Percentiles rank a stretch among this genome's conserved stretches.
These are phyloP conservation scores for Ispidina lecontei DNA, from an alignment of 2,797 vertebrate species.

Conservation along the genomic window DNA sequence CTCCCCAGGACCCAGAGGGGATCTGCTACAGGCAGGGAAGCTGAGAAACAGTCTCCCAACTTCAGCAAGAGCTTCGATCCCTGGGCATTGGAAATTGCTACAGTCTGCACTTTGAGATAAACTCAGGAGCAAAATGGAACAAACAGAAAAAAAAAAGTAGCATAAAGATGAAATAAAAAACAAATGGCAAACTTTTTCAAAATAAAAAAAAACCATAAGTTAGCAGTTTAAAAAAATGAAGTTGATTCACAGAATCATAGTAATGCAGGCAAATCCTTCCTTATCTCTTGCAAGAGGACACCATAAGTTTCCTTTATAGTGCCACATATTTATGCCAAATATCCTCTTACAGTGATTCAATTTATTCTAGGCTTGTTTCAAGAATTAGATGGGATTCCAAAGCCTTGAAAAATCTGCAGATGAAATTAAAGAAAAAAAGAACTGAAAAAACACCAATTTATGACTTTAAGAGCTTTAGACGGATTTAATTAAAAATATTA, in stretches of 20 bases:
- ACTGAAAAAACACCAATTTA: constrained; percentile 57
- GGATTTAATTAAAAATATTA: constrained; percentile 73
- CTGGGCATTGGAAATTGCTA: accelerated
- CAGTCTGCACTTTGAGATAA: background rate
- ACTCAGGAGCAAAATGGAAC: background rate
- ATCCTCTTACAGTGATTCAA: constrained; percentile 67
- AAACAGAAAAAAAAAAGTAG: background rate
- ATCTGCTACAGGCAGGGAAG: background rate
- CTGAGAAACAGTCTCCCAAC: background rate
- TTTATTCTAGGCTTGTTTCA: constrained; percentile 71
- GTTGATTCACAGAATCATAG: background rate
- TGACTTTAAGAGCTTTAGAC: constrained; percentile 61
- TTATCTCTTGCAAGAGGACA: constrained; percentile 41
- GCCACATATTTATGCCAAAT: constrained; percentile 69
- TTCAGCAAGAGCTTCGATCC: background rate
- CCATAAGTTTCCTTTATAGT: constrained; percentile 42
- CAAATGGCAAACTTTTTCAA: background rate
- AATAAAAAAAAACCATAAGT: background rate
- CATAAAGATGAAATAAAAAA: background rate
- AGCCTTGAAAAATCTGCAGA: constrained; percentile 56
- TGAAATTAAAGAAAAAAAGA: constrained; percentile 69
- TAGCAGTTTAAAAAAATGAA: background rate
- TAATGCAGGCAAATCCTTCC: constrained; percentile 22
- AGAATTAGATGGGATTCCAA: constrained; percentile 69
- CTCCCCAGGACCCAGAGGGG: background rate